phyloP scores from a whole-genome alignment of 92 coral and sea anemone species.

The Heteractis magnifica region DNA sequence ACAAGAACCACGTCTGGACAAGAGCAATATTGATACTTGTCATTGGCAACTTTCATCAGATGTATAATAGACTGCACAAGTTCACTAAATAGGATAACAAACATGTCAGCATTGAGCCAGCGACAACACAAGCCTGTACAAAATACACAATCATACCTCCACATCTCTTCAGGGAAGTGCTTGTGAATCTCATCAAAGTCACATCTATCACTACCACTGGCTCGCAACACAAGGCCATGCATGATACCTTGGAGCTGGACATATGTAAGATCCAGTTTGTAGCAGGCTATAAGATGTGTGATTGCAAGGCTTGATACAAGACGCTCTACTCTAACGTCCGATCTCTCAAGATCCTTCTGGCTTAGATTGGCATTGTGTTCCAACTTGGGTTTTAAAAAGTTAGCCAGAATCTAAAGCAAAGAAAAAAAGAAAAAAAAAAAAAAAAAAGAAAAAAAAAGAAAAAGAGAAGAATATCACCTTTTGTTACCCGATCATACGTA shows the following conservation, averaged over 20 bases:
- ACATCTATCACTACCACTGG: constrained; percentile 6
- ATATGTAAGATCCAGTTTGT: constrained; percentile 11
- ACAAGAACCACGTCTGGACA: constrained; percentile 54
- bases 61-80: constrained; percentile 12
- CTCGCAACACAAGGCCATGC: constrained; percentile 19
- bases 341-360: constrained; percentile 14
- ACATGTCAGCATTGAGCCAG: neutral
- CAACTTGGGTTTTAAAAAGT: constrained; percentile 55
- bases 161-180: constrained; percentile 27
- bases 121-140: neutral
- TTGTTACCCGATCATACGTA: no score
- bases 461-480: no score
- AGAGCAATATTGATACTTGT: neutral
- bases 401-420: no score
- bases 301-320: constrained; percentile 58
- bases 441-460: no score
- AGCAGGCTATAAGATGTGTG: constrained; percentile 9
- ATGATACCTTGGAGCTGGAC: constrained; percentile 12
- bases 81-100: neutral
- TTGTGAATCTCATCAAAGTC: constrained; percentile 21
- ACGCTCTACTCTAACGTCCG: constrained; percentile 8
- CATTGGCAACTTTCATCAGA: constrained; percentile 10
- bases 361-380: constrained; percentile 23
- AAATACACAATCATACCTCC: constrained; percentile 7
- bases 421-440: no score